Percentiles rank a stretch among this genome's conserved stretches.
Conservation (phyloP, 2,888 invertebrate species). For the Patella pellucida region DNA sequence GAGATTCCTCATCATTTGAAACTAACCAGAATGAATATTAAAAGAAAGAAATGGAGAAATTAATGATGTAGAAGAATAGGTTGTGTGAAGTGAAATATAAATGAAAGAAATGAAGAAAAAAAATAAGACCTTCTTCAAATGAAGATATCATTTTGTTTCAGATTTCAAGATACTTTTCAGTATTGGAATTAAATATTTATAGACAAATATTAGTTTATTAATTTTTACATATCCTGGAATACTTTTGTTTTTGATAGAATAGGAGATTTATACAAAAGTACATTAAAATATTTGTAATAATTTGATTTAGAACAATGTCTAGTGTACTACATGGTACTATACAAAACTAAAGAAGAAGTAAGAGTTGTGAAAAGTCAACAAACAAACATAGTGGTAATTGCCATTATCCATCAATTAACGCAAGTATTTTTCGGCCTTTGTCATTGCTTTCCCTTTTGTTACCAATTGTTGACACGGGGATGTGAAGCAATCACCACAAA, state of each 20-base stretch:
- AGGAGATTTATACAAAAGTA: no score
- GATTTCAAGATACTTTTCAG: no score
- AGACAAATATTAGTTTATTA: no score
- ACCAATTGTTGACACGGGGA: neutral
- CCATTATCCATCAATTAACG: conserved; percentile 14
- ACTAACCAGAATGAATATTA: conserved; percentile 7
- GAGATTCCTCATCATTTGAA: conserved; percentile 3
- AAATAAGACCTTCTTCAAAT: no score
- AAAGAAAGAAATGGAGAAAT: conserved; percentile 10
- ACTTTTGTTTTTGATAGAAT: no score
- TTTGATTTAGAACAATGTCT: no score
- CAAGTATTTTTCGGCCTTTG: conserved; percentile 10
- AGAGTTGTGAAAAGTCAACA: neutral
- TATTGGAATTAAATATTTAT: no score
- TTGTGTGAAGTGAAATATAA: conserved; percentile 9
- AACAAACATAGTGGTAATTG: conserved; percentile 1
- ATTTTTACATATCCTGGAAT: no score
- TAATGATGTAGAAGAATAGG: conserved; percentile 10
- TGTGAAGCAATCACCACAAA: neutral
- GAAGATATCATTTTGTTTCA: no score
- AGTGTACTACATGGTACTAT: neutral
- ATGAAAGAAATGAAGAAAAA: neutral
- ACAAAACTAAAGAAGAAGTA: conserved; percentile 7
- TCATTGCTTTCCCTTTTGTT: conserved; percentile 16
- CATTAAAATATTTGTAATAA: no score